Evolutionary conservation across 2,797 vertebrate genomes (phyloP).

Genomic region (Sparidentex hasta): DNA sequence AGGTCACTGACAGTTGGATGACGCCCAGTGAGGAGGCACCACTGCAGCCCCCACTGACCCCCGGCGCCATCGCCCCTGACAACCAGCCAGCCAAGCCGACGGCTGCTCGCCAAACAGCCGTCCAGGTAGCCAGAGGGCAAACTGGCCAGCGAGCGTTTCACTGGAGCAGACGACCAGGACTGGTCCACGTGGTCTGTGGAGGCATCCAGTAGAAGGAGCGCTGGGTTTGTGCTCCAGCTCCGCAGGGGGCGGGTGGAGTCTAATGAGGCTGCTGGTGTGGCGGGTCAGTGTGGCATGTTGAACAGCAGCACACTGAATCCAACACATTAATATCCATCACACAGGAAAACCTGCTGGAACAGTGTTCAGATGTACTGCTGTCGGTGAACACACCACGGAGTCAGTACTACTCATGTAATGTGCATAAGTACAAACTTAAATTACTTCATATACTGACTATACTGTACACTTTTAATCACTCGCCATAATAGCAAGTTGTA

Average conservation of each 20-base stretch:
- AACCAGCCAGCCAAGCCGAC: slow-evolving; percentile 46
- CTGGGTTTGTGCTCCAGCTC: slow-evolving; percentile 15
- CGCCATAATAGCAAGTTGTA: too few relatives aligned
- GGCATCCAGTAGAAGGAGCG: slow-evolving; percentile 37
- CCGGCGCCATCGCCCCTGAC: slow-evolving; percentile 57
- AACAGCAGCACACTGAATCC: slow-evolving; percentile 30
- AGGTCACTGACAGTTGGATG: slow-evolving; percentile 84
- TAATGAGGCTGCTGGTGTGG: slow-evolving; percentile 16
- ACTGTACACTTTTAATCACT: too few relatives aligned
- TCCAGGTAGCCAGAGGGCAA: slow-evolving; percentile 65
- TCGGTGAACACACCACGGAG: not conserved
- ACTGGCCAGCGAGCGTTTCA: slow-evolving; percentile 12
- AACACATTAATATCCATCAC: slow-evolving; percentile 53
- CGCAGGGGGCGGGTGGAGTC: slow-evolving; percentile 28
- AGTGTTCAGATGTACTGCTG: not conserved
- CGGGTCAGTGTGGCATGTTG: slow-evolving; percentile 33
- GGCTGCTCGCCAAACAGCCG: slow-evolving; percentile 49
- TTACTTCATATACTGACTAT: too few relatives aligned
- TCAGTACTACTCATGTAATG: not conserved
- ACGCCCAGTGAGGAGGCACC: slow-evolving; percentile 67
- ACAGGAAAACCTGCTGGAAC: not conserved
- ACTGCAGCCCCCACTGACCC: slow-evolving; percentile 50
- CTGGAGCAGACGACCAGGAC: slow-evolving; percentile 5
- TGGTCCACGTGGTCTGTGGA: slow-evolving; percentile 10
- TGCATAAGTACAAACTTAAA: not conserved